Evolutionary conservation across 2,888 invertebrate species (phyloP).

Genomic region (Halocaridina rubra): DNA sequence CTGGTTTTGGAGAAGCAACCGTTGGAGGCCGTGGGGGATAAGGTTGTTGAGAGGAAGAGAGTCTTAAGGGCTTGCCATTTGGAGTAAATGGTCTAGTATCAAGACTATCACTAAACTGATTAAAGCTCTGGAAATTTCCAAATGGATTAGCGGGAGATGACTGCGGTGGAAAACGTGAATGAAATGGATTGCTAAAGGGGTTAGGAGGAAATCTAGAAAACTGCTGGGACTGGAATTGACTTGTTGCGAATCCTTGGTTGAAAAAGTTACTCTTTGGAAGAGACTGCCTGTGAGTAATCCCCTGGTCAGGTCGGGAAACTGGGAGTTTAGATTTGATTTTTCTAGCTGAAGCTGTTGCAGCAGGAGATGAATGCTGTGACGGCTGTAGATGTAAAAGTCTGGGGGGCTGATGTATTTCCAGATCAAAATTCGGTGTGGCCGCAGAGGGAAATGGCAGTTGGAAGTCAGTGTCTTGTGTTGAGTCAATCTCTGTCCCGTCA

Average conservation of each 20-base stretch:
- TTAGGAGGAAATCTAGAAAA: constrained; percentile 13
- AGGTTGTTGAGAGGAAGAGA: constrained; percentile 9
- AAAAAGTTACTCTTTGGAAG: constrained; percentile 5
- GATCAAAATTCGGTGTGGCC: background rate
- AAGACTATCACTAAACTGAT: background rate
- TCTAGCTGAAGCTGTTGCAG: background rate
- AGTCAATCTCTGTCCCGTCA: constrained; percentile 33
- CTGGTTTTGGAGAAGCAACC: background rate
- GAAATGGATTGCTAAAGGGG: background rate
- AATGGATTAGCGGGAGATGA: constrained; percentile 20
- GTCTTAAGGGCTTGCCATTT: background rate
- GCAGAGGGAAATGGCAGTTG: constrained; percentile 19
- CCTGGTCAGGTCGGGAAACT: constrained; percentile 20
- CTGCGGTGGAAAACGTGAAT: background rate
- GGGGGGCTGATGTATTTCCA: background rate
- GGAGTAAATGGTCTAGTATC: constrained; percentile 25
- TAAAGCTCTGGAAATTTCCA: constrained; percentile 22
- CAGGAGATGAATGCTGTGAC: background rate
- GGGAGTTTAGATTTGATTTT: background rate
- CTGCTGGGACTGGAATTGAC: constrained; percentile 30
- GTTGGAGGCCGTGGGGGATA: background rate
- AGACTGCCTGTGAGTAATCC: constrained; percentile 43
- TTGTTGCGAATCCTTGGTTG: constrained; percentile 13
- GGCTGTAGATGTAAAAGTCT: background rate
- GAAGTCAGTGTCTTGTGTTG: constrained; percentile 30